These are phyloP conservation scores for Leucosticte australis DNA, from an alignment of 2,113 vertebrate genomes.

Conservation along the genomic window DNA sequence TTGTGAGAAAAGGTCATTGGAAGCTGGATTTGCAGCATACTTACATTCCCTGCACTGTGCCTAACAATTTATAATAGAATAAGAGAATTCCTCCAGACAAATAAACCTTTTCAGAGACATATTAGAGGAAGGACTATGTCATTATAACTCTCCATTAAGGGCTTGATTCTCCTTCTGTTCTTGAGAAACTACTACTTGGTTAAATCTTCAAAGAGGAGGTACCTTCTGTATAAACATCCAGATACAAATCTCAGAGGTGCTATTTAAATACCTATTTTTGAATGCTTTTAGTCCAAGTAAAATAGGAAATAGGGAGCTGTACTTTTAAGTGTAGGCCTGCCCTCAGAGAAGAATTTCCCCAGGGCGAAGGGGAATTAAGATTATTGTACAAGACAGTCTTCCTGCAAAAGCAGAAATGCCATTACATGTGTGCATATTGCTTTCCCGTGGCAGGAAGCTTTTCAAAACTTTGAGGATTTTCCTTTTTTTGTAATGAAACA, in stretches of 20 bases:
- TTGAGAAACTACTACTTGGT: not conserved
- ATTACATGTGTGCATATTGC: not conserved
- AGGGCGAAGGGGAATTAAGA: not conserved
- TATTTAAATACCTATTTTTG: not conserved
- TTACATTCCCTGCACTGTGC: not conserved
- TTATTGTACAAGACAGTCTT: not conserved
- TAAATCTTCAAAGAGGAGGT: not conserved
- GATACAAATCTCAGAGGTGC: not conserved
- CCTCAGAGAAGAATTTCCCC: not conserved
- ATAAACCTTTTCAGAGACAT: not conserved
- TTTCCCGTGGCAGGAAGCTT: not conserved
- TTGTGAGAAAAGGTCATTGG: slow-evolving; percentile 30
- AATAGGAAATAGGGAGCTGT: not conserved
- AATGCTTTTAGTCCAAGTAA: not conserved
- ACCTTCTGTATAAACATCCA: not conserved
- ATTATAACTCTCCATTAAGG: not conserved
- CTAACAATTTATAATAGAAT: not conserved
- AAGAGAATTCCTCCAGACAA: not conserved
- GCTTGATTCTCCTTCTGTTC: not conserved
- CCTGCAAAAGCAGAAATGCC: not conserved
- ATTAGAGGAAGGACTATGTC: not conserved
- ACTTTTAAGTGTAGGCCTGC: not conserved
- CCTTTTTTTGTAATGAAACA: not conserved
- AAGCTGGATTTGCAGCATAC: not conserved
- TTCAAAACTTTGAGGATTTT: not conserved